Evolutionary conservation across 2,113 vertebrate genomes (phyloP), one percentile per base, ranked within the genome.

Genomic region (Rhagologus leucostigma): DNA sequence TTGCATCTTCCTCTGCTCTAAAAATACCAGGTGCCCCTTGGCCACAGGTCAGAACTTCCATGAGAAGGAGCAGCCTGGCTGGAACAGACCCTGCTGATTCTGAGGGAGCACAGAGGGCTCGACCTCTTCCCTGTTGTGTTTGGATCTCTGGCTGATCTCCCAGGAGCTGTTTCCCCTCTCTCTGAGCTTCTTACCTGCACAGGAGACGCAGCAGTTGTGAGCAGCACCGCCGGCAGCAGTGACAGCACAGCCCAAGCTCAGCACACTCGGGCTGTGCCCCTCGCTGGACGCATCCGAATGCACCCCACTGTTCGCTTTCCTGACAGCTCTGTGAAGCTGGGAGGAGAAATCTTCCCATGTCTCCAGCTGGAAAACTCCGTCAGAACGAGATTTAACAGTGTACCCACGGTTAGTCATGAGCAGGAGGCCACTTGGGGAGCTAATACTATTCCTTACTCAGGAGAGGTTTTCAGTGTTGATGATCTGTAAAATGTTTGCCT

Each of bases 401-500:
- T 68, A 27, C 41, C 49, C 59, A 39, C 62, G 84, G 57, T 53
- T 65, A 69, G 46, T 47, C 46, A 87, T 30, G 49, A 46, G 85
- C 88, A 88, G 78, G 53, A 93, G 57, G 82, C 87, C 70, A 41
- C 90, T 60, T 41, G 76, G 83, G 83, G 76, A 63, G n/a, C 71
- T 76, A 64, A 85, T 22, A 56, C 37, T 81, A 33, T 39, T 70
- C 50, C 80, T 73, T 60, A 75, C 62, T 69, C 95, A 73, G 59
- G 71, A 60, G 87, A 93, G 86, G 60, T 33, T 76, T 92, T 90
- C 89, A 68, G 81, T 42, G 81, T 64, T 35, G 50, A 83, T 90
- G 90, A 84, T 93, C 90, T 90, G 85, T 70, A 57, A 90, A 93
- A 94, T 86, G 77, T 94, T 96, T 96, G 95, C 85, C 92, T 95